Base-by-base conservation (phyloP, 2,797 vertebrate genomes). In the Pangasius krempfi region DNA sequence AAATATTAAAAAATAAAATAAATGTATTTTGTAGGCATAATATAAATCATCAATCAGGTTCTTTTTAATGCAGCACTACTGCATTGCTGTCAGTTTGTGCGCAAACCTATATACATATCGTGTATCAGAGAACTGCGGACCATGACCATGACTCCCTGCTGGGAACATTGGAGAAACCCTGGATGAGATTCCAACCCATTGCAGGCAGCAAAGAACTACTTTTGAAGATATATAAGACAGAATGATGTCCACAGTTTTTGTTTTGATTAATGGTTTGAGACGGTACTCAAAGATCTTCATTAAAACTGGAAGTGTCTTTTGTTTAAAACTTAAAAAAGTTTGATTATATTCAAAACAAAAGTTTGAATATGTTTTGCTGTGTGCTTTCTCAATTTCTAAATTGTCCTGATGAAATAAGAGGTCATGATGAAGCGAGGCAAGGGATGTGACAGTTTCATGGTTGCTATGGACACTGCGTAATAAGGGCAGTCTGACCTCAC, bases 381-480 rank as follows among this genome's bases (percentile, higher is more conserved):
- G 30, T 79, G 16, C 47, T 52, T 80, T 80, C 75, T 80, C 6
- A 47, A 80, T 85, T 60, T 40, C 5, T 40, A 40, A 58, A 27
- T 82, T 44, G 56, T 82, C 56, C 33, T 20, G 9, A 27, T 86
- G 54, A 83, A 82, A 84, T 44, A 54, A 78, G 37, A 84, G 72
- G 44, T 75, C 27, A 87, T 89, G 20, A 72, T 10, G 52, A 89
- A 40, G 68, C 52, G 50, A 86, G 68, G 76, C 52, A 25, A 68
- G 62, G 76, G 64, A 85, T 68, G 86, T 92, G 89, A 89, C 83
- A 40, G 73, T 87, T 89, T 90, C 88, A 58, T 52, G 70, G 91
- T 92, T 92, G 88, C 91, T 91, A 92, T 92, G 90, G 91, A 90
- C 89, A 92, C 89, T 68, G 64, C 5, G 73, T 73, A 88, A 79